Base-by-base conservation (phyloP, 2,888 invertebrate genomes). In the Seira musarum region DNA sequence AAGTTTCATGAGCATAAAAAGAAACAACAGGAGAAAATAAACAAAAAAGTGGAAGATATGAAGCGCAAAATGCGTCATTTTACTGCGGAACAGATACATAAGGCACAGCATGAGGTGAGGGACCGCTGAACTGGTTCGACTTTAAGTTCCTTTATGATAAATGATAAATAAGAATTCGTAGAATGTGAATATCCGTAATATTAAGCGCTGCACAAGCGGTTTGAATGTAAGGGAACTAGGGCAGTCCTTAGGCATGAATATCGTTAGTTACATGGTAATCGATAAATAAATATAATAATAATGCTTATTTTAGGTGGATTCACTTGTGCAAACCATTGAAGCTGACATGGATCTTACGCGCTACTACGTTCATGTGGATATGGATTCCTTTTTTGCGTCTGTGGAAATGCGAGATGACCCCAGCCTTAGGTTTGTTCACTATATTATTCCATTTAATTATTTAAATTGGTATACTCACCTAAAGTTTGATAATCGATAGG, bases 351-450 rank as follows among this genome's bases (percentile, higher is more conserved):
- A 91, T 86, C 87, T 91, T 57, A 88, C 87, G 76, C 88, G 88
- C 21, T 88, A 88, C 2, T 89, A 91, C 67, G 91, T 92, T 3
- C 92, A 92, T 85, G 88, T 92, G 60, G 92, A 92, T 87, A 92
- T 92, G 92, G 92, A 92, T 87, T 91, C 91, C 0, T 92, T 91
- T 87, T 92, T 90, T 87, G 92, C 92, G 22, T 90, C 91, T 24
- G 92, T 92, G 1, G 92, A 92, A 87, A 91, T 91, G 89, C 83
- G 89, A 53, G 90, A 90, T 84, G 84, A 88, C 76, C 89, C 89
- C 0, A 66, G 73, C 1, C 85, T 90, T 2, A 85, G 82, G 87
- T 87, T 73, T 21, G 71, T 60, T n/a, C n/a, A n/a, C n/a, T n/a
- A n/a, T n/a, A n/a, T n/a, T n/a, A n/a, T n/a, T n/a, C 2, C 30